Evolutionary conservation across 2,797 vertebrate genomes (phyloP), one percentile per base, ranked within the genome.

Genomic region (Xyrichtys novacula): DNA sequence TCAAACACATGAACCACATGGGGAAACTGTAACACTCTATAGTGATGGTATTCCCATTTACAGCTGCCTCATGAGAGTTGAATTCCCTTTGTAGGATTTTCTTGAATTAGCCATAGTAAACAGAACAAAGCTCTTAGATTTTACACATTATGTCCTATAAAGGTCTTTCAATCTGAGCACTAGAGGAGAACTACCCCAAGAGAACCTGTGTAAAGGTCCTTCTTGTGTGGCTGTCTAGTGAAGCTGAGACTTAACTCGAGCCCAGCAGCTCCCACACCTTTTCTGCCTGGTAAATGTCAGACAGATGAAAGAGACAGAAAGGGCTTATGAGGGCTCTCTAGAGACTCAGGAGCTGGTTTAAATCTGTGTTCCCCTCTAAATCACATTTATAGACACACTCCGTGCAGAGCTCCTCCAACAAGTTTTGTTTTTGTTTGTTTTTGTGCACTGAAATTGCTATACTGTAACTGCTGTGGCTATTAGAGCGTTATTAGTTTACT

Each of bases 241-340:
- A 76, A 65, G 32, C 74, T 57, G 60, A 74, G 74, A 78, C 74
- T 81, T 74, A 75, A 83, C 74, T 77, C 6, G 14, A 76, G 74
- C 72, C 75, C 38, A 65, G 34, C 47, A 9, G 65, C 70, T 74
- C 53, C 70, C 68, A 75, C 61, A 80, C 71, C 74, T 84, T 76
- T 74, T 44, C 81, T 76, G 71, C 47, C 75, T 23, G 62, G 64
- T 72, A 87, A 88, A 86, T 88, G 87, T 87, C 85, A 85, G 74
- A 69, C 59, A 76, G 71, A 87, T 85, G 77, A 86, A 84, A 85
- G 74, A 55, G 60, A 77, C 69, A 50, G 55, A 80, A 85, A 81
- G 60, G 62, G 74, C 62, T 78, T 68, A 40, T 75, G 61, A 79
- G 47, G 67, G 77, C 77, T 85, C 85, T 78, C 81, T 60, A 70